Evolutionary conservation across 2,113 vertebrate species (phyloP), one percentile per base, ranked within the genome.

Genomic region (Perognathus longimembris): DNA sequence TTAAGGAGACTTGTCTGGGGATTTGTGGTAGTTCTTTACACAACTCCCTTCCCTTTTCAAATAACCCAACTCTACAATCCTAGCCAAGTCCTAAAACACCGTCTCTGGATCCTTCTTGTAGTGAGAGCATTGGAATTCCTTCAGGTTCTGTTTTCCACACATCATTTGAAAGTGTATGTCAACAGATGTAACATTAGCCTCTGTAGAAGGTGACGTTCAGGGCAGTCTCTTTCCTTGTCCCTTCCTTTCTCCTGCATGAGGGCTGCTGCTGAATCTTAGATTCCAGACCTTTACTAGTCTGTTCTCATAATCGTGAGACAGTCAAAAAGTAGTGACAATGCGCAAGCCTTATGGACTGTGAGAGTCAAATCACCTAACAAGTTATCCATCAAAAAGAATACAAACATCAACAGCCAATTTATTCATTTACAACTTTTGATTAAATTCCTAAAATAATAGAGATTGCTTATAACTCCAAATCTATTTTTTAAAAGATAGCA

Each of bases 361-460:
- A 54, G 15, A 17, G 64, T 26, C 24, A 24, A 18, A 20, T 54
- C 50, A 18, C 50, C 1, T 6, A 40, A 30, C 12, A 74, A 32
- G 18, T 57, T 71, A 63, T 67, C 71, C 42, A 7, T 34, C 38
- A 85, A 82, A 36, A 26, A 69, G 70, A 91, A 67, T 40, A 26
- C 20, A 88, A 90, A 67, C 21, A 54, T 15, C 34, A 50, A 84
- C 1, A 66, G 8, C 64, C 7, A 36, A 83, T 70, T 85, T 69
- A 80, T 88, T 89, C 71, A 73, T 83, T 66, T 86, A 40, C 22
- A 42, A 9, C 26, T 32, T 61, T 28, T 91, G 26, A 36, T 2
- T 88, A 73, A 73, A 61, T 84, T 91, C 66, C 59, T 78, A 59
- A 91, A 92, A 74, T 42, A 7, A 7, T 40, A 86, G n/a, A 36